Conservation (phyloP, 2,888 invertebrate species). For the Anthrax anthrax region DNA sequence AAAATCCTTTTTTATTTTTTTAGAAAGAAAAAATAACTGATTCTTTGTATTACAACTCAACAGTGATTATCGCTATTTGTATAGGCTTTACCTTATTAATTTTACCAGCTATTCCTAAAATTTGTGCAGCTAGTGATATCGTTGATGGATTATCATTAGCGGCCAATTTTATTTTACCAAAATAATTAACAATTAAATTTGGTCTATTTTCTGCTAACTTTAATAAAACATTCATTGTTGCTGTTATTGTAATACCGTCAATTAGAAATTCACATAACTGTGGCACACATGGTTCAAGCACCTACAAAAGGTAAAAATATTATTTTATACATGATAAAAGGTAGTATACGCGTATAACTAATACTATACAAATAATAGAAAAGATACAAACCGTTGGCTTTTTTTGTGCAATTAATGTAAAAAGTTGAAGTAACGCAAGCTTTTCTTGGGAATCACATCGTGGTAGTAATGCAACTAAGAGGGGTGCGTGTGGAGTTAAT, state of each 20-base stretch:
- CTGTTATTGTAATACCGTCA: constrained; percentile 42
- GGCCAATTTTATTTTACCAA: constrained; percentile 50
- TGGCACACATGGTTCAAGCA: constrained; percentile 67
- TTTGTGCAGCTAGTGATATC: constrained; percentile 51
- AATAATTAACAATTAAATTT: constrained; percentile 54
- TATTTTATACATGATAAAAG: too few species aligned
- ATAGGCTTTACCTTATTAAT: constrained; percentile 47
- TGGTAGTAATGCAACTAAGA: constrained; percentile 59
- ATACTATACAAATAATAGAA: too few species aligned
- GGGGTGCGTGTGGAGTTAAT: constrained; percentile 69
- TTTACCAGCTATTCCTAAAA: constrained; percentile 56
- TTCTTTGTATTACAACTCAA: too few species aligned
- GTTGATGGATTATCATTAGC: constrained; percentile 51
- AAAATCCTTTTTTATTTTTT: too few species aligned
- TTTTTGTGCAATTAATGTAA: constrained; percentile 66
- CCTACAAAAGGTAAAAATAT: constrained; percentile 39
- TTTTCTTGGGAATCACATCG: constrained; percentile 78
- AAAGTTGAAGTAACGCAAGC: constrained; percentile 66
- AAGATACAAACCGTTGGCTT: constrained; percentile 49
- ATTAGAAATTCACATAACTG: constrained; percentile 64
- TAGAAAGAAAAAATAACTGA: too few species aligned
- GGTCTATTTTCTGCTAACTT: constrained; percentile 59
- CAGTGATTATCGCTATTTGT: too few species aligned
- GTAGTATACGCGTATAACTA: too few species aligned
- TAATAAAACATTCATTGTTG: constrained; percentile 58